Percentiles rank a stretch among this genome's conserved stretches.
These are phyloP conservation scores for Vollenhovia emeryi DNA, from an alignment of 1,140 invertebrate genomes.

Conservation along the genomic window DNA sequence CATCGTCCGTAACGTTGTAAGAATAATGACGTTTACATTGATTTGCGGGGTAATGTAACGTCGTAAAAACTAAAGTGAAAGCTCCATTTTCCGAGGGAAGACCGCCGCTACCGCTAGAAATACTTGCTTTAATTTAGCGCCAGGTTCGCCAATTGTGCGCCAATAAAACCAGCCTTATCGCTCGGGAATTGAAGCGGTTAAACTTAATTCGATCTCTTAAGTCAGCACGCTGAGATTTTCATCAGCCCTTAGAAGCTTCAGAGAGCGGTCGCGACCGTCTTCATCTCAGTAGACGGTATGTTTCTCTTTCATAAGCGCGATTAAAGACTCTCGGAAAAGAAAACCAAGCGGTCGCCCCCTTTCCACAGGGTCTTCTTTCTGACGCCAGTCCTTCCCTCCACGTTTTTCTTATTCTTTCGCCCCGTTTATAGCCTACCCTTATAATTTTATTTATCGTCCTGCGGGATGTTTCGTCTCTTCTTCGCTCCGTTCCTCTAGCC, in stretches of 20 bases:
- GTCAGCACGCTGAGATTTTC: conserved; percentile 57
- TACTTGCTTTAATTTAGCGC: conserved; percentile 35
- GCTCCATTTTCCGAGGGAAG: conserved; percentile 1
- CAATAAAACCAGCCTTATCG: conserved; percentile 40
- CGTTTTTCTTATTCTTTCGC: conserved; percentile 29
- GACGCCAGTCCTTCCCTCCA: not conserved
- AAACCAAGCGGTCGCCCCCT: not conserved
- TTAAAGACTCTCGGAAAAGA: conserved; percentile 38
- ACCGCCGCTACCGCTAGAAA: not conserved
- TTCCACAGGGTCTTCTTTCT: not conserved
- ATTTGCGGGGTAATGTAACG: conserved; percentile 33
- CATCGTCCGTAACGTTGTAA: conserved; percentile 22
- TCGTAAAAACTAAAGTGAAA: conserved; percentile 43
- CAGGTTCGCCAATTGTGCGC: conserved; percentile 3
- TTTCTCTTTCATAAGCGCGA: conserved; percentile 53
- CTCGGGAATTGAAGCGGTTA: conserved; percentile 44
- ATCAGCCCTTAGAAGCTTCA: conserved; percentile 52
- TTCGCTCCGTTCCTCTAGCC: not conserved
- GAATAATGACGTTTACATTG: conserved; percentile 45
- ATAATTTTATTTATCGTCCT: conserved; percentile 61
- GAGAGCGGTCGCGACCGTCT: not conserved
- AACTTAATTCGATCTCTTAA: conserved; percentile 50
- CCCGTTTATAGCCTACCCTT: not conserved
- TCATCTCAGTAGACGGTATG: not conserved
- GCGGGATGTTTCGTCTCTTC: conserved; percentile 12